Conservation (phyloP, 2,113 vertebrate genomes). For the Probosciger aterrimus region DNA sequence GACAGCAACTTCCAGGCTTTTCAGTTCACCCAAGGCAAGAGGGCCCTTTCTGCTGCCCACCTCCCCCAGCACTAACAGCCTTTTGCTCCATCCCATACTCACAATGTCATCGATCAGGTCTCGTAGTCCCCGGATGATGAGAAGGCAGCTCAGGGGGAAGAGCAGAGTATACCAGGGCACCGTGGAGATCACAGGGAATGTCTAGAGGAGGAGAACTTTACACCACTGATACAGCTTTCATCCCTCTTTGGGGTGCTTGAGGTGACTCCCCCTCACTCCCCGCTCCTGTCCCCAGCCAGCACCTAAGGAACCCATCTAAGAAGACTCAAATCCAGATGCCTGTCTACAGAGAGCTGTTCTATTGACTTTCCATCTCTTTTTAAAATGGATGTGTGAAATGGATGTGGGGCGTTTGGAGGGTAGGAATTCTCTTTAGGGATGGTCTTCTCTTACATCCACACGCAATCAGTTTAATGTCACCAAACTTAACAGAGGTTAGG, state of each 20-base stretch:
- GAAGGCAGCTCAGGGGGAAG: conserved; percentile 77
- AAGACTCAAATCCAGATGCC: neutral
- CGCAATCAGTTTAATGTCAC: too few relatives aligned
- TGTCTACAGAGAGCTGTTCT: neutral
- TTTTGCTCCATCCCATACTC: conserved; percentile 22
- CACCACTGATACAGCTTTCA: neutral
- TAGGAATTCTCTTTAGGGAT: neutral
- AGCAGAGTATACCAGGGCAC: conserved; percentile 89
- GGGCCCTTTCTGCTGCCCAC: accelerated
- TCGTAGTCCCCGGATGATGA: conserved; percentile 80
- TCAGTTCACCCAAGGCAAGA: neutral
- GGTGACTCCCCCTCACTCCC: accelerated
- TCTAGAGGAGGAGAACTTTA: conserved; percentile 62
- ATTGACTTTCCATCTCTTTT: neutral
- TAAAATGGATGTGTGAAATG: neutral
- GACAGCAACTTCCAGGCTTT: neutral
- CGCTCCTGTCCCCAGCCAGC: neutral
- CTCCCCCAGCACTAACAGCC: neutral
- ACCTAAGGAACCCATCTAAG: accelerated
- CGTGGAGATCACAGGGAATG: conserved; percentile 84
- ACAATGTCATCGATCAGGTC: conserved; percentile 88
- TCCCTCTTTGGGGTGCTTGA: neutral
- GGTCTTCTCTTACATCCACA: neutral
- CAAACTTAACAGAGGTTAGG: neutral
- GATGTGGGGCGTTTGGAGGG: neutral